These are phyloP conservation scores for Akabosia matsudoensis DNA, from an alignment of 1,140 invertebrate genomes.

Conservation along the genomic window DNA sequence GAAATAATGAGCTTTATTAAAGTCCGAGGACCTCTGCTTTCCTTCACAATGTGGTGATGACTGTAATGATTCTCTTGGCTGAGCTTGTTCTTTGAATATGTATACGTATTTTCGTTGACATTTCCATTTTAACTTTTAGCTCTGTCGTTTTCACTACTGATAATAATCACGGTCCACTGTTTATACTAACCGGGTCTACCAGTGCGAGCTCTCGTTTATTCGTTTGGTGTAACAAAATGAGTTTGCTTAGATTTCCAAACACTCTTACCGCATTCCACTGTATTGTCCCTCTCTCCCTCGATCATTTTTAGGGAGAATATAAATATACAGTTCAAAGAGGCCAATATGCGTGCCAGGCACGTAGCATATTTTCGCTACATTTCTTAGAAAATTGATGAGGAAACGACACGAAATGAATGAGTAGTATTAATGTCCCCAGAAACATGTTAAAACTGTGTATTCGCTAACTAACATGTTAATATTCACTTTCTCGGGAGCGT, in stretches of 20 bases:
- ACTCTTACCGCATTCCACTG: no score
- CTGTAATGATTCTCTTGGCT: not conserved
- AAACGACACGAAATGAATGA: conserved; percentile 18
- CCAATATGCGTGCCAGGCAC: conserved; percentile 39
- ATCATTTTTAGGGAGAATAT: not conserved
- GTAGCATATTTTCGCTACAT: conserved; percentile 31
- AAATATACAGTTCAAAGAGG: conserved; percentile 2
- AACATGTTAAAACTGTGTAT: no score
- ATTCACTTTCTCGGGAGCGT: no score
- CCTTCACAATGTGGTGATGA: not conserved
- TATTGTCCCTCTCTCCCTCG: not conserved
- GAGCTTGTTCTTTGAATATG: not conserved
- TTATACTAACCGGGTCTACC: not conserved
- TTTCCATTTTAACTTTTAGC: conserved; percentile 8
- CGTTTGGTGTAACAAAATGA: not conserved
- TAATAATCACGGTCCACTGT: not conserved
- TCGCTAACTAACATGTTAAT: no score
- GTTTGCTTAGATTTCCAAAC: no score
- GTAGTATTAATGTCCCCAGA: no score
- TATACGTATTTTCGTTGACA: conserved; percentile 2
- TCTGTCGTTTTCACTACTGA: not conserved
- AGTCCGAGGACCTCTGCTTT: not conserved
- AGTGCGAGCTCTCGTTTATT: not conserved
- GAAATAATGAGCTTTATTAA: conserved; percentile 18
- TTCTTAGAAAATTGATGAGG: conserved; percentile 11